Base-by-base conservation (phyloP, 2,888 invertebrate species). In the Spilarctia lutea region DNA sequence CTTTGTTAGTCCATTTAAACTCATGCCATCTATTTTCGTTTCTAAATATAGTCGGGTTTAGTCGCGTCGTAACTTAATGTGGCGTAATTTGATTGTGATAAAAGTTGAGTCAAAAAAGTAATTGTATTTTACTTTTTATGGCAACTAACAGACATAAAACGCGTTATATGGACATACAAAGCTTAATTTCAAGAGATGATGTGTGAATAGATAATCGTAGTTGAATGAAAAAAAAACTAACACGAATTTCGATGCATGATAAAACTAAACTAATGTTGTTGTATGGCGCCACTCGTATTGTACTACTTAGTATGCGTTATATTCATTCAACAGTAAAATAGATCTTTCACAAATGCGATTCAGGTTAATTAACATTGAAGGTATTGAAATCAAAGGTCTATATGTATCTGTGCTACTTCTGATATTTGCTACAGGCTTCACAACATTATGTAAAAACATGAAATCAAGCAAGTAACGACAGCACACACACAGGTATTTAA, bases 1-100 rank as follows among this genome's bases (percentile, higher is more conserved):
- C 93, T 95, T 94, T 94, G 94, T 94, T 90, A 89, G 92, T 90
- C 88, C 89, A 93, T 92, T 92, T 93, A 92, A 91, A 93, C 90
- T 91, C 89, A 87, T 83, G 83, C 89, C 88, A 90, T 88, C 91
- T 91, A 91, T 93, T 93, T 93, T 82, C 91, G 91, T 90, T 89
- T 88, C 92, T 90, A 89, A 87, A 92, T 93, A 92, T 91, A 91
- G 92, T 78, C 86, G 85, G 87, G 89, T 88, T 89, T 85, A 83
- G 88, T 85, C 87, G 86, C 89, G 88, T 88, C 85, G 88, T 90
- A 90, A 91, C 89, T 90, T 89, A 91, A 92, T 90, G 90, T 89
- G 89, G 87, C 87, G 90, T 93, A 91, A 92, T 92, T 91, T 91
- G 89, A 91, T 89, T 89, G 89, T 91, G 90, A 91, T 91, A 91